Conservation (phyloP, 2,797 vertebrate species). For the Sebastolobus alascanus region DNA sequence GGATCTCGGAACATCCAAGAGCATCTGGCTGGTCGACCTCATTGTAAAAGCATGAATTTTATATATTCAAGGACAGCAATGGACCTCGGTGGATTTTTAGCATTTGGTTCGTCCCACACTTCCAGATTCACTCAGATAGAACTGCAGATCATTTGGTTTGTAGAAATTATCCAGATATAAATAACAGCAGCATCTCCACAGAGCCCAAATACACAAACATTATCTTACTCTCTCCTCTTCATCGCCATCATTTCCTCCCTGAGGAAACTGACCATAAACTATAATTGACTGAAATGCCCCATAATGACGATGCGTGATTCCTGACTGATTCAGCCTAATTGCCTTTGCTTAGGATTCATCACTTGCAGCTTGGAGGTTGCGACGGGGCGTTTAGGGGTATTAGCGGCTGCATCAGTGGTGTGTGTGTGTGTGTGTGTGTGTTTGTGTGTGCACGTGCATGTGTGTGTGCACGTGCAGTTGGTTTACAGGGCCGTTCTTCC, state of each 20-base stretch:
- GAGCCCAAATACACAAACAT: not conserved
- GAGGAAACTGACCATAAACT: not conserved
- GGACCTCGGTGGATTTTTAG: not conserved
- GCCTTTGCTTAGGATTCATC: slow-evolving; percentile 36
- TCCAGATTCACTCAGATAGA: not conserved
- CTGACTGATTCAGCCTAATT: slow-evolving; percentile 23
- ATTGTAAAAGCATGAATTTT: not conserved
- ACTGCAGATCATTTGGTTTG: not conserved
- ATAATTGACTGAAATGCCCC: not conserved
- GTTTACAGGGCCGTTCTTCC: slow-evolving; percentile 3
- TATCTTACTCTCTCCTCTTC: not conserved
- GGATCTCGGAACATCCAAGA: not conserved
- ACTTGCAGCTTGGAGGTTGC: slow-evolving; percentile 13
- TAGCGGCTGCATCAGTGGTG: slow-evolving; percentile 3
- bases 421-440: not conserved
- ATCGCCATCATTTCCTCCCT: not conserved
- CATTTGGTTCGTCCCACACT: not conserved
- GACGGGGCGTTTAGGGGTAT: not conserved
- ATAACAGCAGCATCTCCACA: not conserved
- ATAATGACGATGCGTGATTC: slow-evolving; percentile 20
- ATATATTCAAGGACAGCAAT: not conserved
- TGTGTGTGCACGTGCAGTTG: not conserved
- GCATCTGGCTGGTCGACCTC: not conserved
- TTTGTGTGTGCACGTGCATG: not conserved
- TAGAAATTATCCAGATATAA: not conserved